phyloP scores from a whole-genome alignment of 2,888 invertebrate species.

The Archaeoteleia sp. region DNA sequence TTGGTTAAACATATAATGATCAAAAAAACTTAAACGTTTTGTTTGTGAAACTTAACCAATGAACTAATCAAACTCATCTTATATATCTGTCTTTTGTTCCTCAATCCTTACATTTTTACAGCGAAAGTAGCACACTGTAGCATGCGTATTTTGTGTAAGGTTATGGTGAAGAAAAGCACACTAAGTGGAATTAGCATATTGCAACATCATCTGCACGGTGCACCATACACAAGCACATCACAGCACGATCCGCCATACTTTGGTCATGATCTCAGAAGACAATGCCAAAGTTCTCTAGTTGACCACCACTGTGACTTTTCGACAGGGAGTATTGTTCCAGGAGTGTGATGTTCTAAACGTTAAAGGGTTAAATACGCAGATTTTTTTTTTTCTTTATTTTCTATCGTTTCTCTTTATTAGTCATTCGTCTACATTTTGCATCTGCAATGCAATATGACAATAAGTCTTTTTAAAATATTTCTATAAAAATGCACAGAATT shows the following conservation, averaged over 20 bases:
- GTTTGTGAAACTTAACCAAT: no score
- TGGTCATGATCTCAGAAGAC: slow-evolving; percentile 22
- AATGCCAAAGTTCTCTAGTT: slow-evolving; percentile 25
- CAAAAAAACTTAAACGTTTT: no score
- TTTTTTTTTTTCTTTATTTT: no score
- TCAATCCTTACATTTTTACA: slow-evolving; percentile 18
- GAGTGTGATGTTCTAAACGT: background rate
- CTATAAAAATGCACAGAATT: slow-evolving; percentile 36
- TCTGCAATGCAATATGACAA: slow-evolving; percentile 29
- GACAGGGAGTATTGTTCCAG: slow-evolving; percentile 22
- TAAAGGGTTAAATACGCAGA: no score
- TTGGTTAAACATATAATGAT: no score
- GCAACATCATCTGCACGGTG: slow-evolving; percentile 24
- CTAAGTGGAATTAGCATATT: slow-evolving; percentile 15
- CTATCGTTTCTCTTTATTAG: background rate
- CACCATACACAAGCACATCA: slow-evolving; percentile 28
- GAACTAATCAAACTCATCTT: background rate
- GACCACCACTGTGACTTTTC: slow-evolving; percentile 23
- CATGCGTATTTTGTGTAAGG: slow-evolving; percentile 28
- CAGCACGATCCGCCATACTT: slow-evolving; percentile 31
- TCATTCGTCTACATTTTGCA: background rate
- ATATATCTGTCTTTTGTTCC: background rate
- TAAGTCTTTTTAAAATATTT: slow-evolving; percentile 15
- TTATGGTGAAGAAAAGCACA: slow-evolving; percentile 16
- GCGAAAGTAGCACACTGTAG: slow-evolving; percentile 19